Base-by-base conservation (phyloP, 2,888 invertebrate genomes). In the Xiphydria camelus region DNA sequence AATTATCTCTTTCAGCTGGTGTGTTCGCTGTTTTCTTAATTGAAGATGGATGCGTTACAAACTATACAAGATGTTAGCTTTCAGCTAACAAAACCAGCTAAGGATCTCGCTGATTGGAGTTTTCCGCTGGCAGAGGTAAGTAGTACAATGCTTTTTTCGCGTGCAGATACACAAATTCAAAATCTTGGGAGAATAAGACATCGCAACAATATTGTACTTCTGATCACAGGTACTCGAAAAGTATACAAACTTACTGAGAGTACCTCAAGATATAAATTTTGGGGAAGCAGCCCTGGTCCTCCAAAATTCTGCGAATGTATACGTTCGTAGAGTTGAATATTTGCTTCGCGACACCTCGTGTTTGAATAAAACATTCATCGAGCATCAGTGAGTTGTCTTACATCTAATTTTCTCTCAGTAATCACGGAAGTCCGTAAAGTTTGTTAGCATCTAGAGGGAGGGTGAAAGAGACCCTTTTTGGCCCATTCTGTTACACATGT, bases 281-380 rank as follows among this genome's bases (percentile, higher is more conserved):
- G 81, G 86, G 1, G 87, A 90, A 76, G 84, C 88, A 45, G 90
- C 88, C n/a, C 72, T 90, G 56, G 76, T 91, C 49, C 73, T 91
- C 54, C 88, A 91, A 76, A 86, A 86, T 66, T 85, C 87, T 12
- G 83, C 84, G 14, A 77, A 79, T 64, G 82, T 89, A 37, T 91
- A 89, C 75, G 81, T 83, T 26, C 84, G 83, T 66, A 86, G 88
- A 78, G 85, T 91, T 17, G 90, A 91, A 71, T 81, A 77, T 64
- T 71, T 83, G 17, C 77, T 78, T 62, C 73, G 75, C 37, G 77
- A 79, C 47, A 78, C 78, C 33, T 61, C 76, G 25, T 56, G 56
- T 45, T 66, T 79, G 48, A 76, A 73, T 63, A 75, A 78, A 49
- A 65, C 75, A 15, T 66, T 80, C 19, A 64, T 44, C 7, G 40